Conservation (phyloP, 1,140 invertebrate genomes). For the Magallana gigas region DNA sequence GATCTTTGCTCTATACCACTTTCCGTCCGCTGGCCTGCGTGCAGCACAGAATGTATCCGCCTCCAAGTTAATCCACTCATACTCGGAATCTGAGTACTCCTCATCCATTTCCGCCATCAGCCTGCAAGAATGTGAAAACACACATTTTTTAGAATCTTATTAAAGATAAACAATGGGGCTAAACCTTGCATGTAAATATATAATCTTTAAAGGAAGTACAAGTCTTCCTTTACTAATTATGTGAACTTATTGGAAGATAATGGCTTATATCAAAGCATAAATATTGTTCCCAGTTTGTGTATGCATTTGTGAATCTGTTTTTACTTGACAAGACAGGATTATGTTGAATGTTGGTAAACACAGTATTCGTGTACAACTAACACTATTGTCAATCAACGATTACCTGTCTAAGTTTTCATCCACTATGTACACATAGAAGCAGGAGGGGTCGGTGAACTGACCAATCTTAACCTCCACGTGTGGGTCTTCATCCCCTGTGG, state of each 20-base stretch:
- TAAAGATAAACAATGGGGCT: too few species aligned
- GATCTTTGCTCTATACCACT: conserved; percentile 57
- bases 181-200: too few species aligned
- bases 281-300: too few species aligned
- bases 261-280: too few species aligned
- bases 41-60: conserved; percentile 47
- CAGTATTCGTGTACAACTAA: too few species aligned
- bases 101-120: conserved; percentile 50
- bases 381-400: neutral
- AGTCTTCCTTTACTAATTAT: too few species aligned
- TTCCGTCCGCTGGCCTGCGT: conserved; percentile 41
- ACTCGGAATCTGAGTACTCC: conserved; percentile 42
- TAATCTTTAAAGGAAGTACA: too few species aligned
- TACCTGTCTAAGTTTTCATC: conserved; percentile 39
- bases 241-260: too few species aligned
- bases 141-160: too few species aligned
- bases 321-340: too few species aligned
- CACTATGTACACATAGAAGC: conserved; percentile 52
- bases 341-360: too few species aligned
- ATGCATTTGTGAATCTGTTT: too few species aligned
- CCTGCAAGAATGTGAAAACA: conserved; percentile 34
- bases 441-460: conserved; percentile 42
- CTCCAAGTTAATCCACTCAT: conserved; percentile 53
- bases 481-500: conserved; percentile 39
- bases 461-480: conserved; percentile 48